Evolutionary conservation across 2,888 invertebrate genomes (phyloP).

Genomic region (Plagodis dolabraria): DNA sequence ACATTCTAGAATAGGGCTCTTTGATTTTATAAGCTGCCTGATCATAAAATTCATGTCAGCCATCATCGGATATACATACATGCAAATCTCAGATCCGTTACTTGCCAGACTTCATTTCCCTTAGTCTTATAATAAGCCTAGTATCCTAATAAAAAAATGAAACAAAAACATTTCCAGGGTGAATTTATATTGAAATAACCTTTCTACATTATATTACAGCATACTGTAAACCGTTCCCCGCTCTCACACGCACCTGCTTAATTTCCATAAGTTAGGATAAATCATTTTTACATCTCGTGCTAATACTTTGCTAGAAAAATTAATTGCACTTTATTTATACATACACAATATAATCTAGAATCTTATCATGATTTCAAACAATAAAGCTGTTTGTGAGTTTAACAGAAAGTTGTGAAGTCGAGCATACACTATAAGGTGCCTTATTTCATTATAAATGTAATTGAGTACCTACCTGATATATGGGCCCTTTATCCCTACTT

Average conservation of each 20-base stretch:
- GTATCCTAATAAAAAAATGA: slow-evolving; percentile 43
- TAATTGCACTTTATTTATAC: slow-evolving; percentile 64
- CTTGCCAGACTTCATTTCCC: too few species aligned
- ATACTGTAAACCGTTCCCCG: slow-evolving; percentile 65
- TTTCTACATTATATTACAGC: slow-evolving; percentile 81
- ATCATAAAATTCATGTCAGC: too few species aligned
- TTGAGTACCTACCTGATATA: too few species aligned
- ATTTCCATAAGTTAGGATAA: slow-evolving; percentile 39
- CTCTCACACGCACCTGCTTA: slow-evolving; percentile 40
- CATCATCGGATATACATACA: too few species aligned
- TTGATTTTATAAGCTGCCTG: too few species aligned
- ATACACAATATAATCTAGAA: slow-evolving; percentile 42
- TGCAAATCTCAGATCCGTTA: too few species aligned
- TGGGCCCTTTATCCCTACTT: too few species aligned
- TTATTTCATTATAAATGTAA: too few species aligned
- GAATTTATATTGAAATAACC: slow-evolving; percentile 82
- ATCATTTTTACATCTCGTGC: slow-evolving; percentile 51
- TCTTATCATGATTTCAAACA: slow-evolving; percentile 24
- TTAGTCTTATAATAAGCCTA: too few species aligned
- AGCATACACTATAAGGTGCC: slow-evolving; percentile 12
- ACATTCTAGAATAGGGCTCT: too few species aligned
- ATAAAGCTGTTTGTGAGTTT: slow-evolving; percentile 30
- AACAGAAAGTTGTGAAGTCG: slow-evolving; percentile 9
- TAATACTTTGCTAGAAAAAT: slow-evolving; percentile 41
- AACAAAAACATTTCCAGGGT: slow-evolving; percentile 62